Evolutionary conservation across 2,888 invertebrate genomes (phyloP).

Genomic region (Julus scandinavius): DNA sequence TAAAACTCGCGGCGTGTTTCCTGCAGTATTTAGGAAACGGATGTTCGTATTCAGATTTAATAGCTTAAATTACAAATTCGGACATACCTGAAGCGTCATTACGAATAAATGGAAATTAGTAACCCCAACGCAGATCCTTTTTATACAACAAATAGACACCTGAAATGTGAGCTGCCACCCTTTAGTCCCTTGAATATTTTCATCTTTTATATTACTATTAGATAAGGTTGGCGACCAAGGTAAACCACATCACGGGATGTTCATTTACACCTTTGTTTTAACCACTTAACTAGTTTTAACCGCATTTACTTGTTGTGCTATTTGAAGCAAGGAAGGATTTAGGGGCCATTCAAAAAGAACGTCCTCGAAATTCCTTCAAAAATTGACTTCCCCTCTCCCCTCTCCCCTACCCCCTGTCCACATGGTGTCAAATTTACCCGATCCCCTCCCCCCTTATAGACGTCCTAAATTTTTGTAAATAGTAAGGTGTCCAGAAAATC

Average conservation of each 20-base stretch:
- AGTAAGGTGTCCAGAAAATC: no score
- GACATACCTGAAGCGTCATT: conserved; percentile 28
- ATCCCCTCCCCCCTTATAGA: no score
- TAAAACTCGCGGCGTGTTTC: conserved; percentile 5
- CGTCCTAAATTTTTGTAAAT: no score
- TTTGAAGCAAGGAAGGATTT: no score
- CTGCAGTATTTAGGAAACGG: conserved; percentile 27
- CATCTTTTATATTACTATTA: background rate
- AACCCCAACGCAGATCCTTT: background rate
- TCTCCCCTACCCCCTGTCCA: no score
- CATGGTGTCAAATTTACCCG: no score
- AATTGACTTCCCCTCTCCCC: no score
- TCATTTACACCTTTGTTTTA: background rate
- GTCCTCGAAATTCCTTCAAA: no score
- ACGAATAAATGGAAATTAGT: background rate
- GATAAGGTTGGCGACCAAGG: conserved; percentile 1
- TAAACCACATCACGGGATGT: conserved; percentile 13
- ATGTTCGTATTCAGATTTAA: background rate
- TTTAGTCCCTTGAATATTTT: background rate
- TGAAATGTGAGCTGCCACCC: background rate
- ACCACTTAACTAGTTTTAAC: no score
- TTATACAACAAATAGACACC: background rate
- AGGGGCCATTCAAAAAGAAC: no score
- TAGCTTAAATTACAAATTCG: conserved; percentile 4
- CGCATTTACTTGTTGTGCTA: no score